phyloP scores from a whole-genome alignment of 2,113 vertebrate genomes.

The Corvus hawaiiensis region DNA sequence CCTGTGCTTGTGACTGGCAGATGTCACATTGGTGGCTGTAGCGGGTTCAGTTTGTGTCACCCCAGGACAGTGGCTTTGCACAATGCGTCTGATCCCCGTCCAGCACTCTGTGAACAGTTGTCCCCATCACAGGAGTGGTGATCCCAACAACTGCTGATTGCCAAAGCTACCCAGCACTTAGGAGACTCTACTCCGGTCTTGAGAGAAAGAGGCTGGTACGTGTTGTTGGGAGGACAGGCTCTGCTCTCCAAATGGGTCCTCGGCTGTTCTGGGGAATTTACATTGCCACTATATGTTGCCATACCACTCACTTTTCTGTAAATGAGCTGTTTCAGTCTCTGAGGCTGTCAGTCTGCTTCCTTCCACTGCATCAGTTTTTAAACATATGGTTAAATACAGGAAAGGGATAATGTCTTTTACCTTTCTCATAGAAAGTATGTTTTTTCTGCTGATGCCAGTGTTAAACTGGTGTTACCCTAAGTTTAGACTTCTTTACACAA shows the following conservation, averaged over 20 bases:
- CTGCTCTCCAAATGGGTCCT: neutral
- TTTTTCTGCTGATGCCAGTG: neutral
- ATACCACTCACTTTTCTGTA: neutral
- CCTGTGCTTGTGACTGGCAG: neutral
- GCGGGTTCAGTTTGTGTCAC: too few species aligned
- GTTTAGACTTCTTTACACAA: neutral
- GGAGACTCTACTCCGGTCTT: neutral
- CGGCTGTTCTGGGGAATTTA: neutral
- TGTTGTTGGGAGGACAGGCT: neutral
- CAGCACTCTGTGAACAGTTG: neutral
- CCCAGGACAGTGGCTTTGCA: neutral
- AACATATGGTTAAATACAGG: neutral
- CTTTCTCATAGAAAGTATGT: neutral
- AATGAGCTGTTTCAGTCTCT: neutral
- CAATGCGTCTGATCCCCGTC: neutral
- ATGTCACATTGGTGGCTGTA: neutral
- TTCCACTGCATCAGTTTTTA: neutral
- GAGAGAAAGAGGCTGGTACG: rapidly evolving
- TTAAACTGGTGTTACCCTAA: neutral
- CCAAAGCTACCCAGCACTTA: neutral
- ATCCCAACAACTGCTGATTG: neutral
- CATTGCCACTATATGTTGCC: neutral
- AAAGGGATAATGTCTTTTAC: neutral
- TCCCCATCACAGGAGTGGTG: rapidly evolving
- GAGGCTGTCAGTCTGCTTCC: neutral